Conservation (phyloP, 2,888 invertebrate genomes). For the Rhaphigaster nebulosa region DNA sequence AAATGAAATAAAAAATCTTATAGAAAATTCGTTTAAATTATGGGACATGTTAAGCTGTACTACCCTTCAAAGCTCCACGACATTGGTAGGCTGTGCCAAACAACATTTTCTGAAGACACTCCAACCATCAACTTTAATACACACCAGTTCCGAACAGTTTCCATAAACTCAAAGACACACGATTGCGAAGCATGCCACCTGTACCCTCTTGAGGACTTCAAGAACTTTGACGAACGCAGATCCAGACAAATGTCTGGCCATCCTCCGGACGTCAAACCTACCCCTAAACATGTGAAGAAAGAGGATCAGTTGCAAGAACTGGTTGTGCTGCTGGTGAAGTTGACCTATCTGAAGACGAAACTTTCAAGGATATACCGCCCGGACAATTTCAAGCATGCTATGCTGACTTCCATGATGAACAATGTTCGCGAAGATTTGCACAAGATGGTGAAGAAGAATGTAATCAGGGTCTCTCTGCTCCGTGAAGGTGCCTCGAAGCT, state of each 20-base stretch:
- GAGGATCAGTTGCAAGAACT: neutral
- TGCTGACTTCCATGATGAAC: neutral
- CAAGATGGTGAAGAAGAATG: neutral
- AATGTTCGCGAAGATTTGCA: neutral
- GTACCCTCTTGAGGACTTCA: conserved; percentile 8
- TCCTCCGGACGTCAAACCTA: neutral
- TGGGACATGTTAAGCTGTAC: neutral
- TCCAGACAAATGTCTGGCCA: neutral
- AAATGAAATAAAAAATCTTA: neutral
- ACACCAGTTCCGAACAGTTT: neutral
- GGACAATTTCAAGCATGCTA: neutral
- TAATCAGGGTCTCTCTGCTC: neutral
- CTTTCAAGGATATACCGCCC: neutral
- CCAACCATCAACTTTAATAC: neutral
- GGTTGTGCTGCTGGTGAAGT: neutral
- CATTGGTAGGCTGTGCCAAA: neutral
- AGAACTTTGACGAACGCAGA: neutral
- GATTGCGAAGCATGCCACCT: neutral
- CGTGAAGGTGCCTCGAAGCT: neutral
- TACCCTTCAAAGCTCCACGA: neutral
- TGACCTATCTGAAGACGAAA: conserved; percentile 9
- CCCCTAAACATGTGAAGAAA: neutral
- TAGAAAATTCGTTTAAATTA: neutral
- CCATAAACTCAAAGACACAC: neutral
- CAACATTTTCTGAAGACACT: neutral